Evolutionary conservation across 2,113 vertebrate species (phyloP), one percentile per base, ranked within the genome.

Genomic region (Lanius ludovicianus): DNA sequence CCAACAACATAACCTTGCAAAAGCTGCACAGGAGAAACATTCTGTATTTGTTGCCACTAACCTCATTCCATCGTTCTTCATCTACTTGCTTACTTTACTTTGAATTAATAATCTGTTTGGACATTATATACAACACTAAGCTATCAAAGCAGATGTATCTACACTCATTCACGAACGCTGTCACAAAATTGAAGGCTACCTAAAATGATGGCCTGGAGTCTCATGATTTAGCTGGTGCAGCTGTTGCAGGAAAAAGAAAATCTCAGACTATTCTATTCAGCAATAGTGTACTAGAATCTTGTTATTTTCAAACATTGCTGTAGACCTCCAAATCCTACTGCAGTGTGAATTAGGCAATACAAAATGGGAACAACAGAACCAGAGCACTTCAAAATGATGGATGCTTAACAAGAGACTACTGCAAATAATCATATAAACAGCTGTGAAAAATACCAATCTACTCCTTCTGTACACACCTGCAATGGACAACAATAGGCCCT

Each of bases 401-500:
- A 70, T 77, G 65, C 23, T 73, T 93, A 65, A 70, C 62, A 91
- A 74, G 44, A 84, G 19, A 76, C 35, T 49, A 28, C 33, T 68
- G 64, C 21, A 88, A 94, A 96, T 79, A 68, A 62, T 78, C 73
- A 74, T 42, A 82, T 33, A 71, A 21, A 70, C 35, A 86, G 56
- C 27, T 47, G 57, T 65, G 47, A 75, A 80, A 91, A 95, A 90
- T 76, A 85, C 46, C 67, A 57, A 25, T 84, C 86, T 74, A 57
- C 13, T 21, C 77, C 75, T 90, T 94, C 55, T 80, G 62, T 90
- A 96, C 98, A 87, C 97, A 99, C 99, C 99, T 99, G 99, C 99
- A 99, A 94, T 99, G 99, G 56, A 99, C 99, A 57, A 99, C 99
- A 42, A 99, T 99, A 13, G 99, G 99, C 23, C 99, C 99, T 8